Conservation (phyloP, 2,888 invertebrate species). For the Crepidodera aurea region DNA sequence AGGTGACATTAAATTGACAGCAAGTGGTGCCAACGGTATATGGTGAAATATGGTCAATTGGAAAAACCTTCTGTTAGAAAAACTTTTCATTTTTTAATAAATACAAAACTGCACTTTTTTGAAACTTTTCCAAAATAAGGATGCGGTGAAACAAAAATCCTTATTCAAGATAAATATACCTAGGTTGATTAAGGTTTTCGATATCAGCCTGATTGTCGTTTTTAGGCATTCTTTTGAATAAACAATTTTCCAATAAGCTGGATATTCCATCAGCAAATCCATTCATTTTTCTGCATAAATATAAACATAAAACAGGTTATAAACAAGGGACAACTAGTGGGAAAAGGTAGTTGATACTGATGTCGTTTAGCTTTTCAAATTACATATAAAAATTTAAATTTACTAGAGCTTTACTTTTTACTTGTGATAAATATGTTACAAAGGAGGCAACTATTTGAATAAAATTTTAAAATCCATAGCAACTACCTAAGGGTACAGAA, state of each 20-base stretch:
- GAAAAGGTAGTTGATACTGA: constrained; percentile 1
- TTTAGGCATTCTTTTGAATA: constrained; percentile 69
- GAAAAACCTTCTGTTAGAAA: too few relatives aligned
- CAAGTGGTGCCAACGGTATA: too few relatives aligned
- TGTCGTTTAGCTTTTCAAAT: neutral
- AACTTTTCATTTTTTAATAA: neutral
- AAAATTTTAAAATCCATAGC: neutral
- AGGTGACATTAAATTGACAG: too few relatives aligned
- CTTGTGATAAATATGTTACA: too few relatives aligned
- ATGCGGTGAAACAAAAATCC: constrained; percentile 50
- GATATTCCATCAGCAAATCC: constrained; percentile 76
- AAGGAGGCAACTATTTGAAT: too few relatives aligned
- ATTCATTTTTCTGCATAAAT: constrained; percentile 68
- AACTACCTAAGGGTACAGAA: neutral
- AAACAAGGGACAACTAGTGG: constrained; percentile 8
- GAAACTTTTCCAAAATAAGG: constrained; percentile 70
- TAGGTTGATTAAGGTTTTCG: constrained; percentile 67
- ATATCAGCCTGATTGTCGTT: constrained; percentile 59
- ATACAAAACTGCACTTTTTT: constrained; percentile 14
- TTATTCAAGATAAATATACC: constrained; percentile 56
- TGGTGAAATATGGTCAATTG: too few relatives aligned
- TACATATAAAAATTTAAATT: too few relatives aligned
- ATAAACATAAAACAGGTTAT: constrained; percentile 32
- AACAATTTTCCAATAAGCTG: constrained; percentile 73
- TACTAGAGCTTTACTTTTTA: too few relatives aligned